A percentile compares a stretch with the other conserved stretches of the same genome.
These are phyloP conservation scores for Microtus pennsylvanicus DNA, from an alignment of 2,113 vertebrate species.

Conservation along the genomic window DNA sequence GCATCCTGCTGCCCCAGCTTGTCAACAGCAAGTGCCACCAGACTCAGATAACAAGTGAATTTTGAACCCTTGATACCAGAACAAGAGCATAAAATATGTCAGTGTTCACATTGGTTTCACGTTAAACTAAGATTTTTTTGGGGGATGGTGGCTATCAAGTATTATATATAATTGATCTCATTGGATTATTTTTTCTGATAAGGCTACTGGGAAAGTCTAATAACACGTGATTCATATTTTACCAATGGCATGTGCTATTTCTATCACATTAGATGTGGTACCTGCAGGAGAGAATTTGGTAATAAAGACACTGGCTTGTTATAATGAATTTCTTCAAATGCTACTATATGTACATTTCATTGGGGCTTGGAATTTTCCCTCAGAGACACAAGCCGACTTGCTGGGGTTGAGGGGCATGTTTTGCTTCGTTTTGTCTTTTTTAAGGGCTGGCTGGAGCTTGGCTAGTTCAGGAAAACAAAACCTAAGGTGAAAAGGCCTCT, in stretches of 20 bases:
- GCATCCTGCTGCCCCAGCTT: neutral
- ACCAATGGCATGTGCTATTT: neutral
- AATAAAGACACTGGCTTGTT: neutral
- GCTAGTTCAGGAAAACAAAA: slow-evolving; percentile 64
- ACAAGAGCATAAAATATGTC: slow-evolving; percentile 8
- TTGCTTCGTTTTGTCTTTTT: neutral
- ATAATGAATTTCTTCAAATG: neutral
- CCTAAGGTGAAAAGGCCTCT: slow-evolving; percentile 43
- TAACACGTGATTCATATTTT: neutral
- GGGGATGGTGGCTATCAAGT: neutral
- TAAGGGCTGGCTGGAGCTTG: neutral
- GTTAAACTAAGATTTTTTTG: slow-evolving; percentile 40
- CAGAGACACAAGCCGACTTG: slow-evolving; percentile 25
- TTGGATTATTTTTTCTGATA: slow-evolving; percentile 3
- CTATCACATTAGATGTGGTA: neutral
- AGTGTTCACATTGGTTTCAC: slow-evolving; percentile 4
- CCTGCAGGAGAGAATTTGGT: neutral
- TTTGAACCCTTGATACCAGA: neutral
- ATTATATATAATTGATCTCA: slow-evolving; percentile 27
- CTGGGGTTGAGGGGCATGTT: neutral
- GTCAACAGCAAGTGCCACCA: neutral
- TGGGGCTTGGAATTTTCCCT: slow-evolving; percentile 21
- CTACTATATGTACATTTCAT: neutral
- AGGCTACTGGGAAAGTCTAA: slow-evolving; percentile 2
- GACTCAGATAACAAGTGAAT: neutral